phyloP scores from a whole-genome alignment of 1,140 invertebrate species.

The Uloborus diversus region DNA sequence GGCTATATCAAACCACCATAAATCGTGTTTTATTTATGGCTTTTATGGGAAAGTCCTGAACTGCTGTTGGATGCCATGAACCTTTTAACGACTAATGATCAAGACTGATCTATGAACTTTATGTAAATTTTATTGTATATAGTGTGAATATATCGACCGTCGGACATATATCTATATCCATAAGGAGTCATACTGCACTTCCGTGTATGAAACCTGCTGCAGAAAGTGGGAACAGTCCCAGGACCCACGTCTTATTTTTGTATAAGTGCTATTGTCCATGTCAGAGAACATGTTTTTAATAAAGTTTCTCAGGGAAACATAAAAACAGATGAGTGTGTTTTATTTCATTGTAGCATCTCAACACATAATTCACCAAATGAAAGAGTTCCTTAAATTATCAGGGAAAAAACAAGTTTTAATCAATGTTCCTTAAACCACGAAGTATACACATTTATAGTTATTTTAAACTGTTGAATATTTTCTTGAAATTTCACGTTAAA shows the following conservation, averaged over 20 bases:
- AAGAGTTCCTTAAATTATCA: too few relatives aligned
- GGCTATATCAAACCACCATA: not conserved
- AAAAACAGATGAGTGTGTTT: too few relatives aligned
- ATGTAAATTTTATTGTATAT: not conserved
- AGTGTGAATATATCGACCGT: not conserved
- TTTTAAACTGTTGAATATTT: too few relatives aligned
- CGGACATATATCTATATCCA: not conserved
- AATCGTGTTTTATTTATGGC: not conserved
- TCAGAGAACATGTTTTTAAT: conserved; percentile 39
- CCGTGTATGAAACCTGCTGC: not conserved
- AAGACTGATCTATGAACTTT: too few relatives aligned
- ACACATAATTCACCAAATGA: too few relatives aligned
- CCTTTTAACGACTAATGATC: too few relatives aligned
- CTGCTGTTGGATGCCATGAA: not conserved
- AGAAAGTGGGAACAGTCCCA: conserved; percentile 3
- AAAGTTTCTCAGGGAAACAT: conserved; percentile 56
- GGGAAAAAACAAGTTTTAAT: too few relatives aligned
- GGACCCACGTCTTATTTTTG: conserved; percentile 50
- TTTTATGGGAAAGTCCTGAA: not conserved
- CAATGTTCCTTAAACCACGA: too few relatives aligned
- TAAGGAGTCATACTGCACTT: conserved; percentile 18
- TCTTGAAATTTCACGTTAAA: too few relatives aligned
- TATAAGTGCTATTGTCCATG: conserved; percentile 35
- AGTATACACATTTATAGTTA: too few relatives aligned
- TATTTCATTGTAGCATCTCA: too few relatives aligned